phyloP scores from a whole-genome alignment of 1,140 invertebrate genomes.

The Contarinia nasturtii region DNA sequence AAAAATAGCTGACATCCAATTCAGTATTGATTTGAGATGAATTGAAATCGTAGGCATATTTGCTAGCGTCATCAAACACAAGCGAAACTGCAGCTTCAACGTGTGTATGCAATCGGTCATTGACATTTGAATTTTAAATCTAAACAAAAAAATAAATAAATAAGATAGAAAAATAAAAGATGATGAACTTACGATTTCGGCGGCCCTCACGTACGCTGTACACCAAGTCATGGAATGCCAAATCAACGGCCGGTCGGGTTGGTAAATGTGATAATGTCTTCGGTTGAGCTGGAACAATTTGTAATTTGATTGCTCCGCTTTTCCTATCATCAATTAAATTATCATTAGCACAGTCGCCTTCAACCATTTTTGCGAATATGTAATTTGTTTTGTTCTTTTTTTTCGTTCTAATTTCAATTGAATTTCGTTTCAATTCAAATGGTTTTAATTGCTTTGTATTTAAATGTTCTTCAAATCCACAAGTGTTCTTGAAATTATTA shows the following conservation, averaged over 20 bases:
- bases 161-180: slow-evolving; percentile 1
- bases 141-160: not conserved
- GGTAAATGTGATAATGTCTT: slow-evolving; percentile 67
- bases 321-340: slow-evolving; percentile 27
- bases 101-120: too few species aligned
- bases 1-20: too few species aligned
- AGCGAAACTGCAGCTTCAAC: too few species aligned
- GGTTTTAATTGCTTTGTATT: too few species aligned
- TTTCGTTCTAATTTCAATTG: not conserved
- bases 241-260: slow-evolving; percentile 65
- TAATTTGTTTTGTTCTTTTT: slow-evolving; percentile 4
- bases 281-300: slow-evolving; percentile 43
- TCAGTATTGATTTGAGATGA: too few species aligned
- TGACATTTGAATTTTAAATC: too few species aligned
- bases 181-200: slow-evolving; percentile 52
- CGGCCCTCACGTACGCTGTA: slow-evolving; percentile 70
- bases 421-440: not conserved
- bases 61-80: too few species aligned
- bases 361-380: slow-evolving; percentile 14
- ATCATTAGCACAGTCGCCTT: slow-evolving; percentile 23
- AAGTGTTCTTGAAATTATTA: not conserved
- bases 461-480: too few species aligned
- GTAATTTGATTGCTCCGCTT: slow-evolving; percentile 27
- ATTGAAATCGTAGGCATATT: too few species aligned
- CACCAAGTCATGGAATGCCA: slow-evolving; percentile 66